Conservation (phyloP, 2,113 vertebrate species). For the Dicerorhinus sumatrensis region DNA sequence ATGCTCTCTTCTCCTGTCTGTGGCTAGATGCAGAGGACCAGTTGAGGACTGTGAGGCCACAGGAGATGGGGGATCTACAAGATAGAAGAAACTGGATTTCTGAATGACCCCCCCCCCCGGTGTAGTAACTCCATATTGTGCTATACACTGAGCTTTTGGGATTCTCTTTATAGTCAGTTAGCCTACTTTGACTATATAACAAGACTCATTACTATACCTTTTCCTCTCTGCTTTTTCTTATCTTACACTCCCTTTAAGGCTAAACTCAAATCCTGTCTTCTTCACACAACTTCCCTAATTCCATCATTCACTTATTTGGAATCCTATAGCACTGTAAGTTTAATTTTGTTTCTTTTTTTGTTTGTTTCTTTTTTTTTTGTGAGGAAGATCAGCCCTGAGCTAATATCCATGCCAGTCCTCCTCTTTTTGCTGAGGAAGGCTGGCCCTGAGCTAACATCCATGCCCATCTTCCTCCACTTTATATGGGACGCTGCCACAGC, state of each 20-base stretch:
- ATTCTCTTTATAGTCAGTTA: not conserved
- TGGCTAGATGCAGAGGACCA: not conserved
- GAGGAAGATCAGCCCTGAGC: too few species aligned
- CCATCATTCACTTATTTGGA: conserved; percentile 27
- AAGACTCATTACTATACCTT: not conserved
- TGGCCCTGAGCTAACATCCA: too few species aligned
- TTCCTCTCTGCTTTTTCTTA: not conserved
- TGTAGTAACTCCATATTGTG: not conserved
- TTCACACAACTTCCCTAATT: not conserved
- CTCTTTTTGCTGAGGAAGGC: too few species aligned
- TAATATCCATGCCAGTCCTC: too few species aligned
- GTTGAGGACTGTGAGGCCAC: not conserved
- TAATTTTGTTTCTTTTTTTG: too few species aligned
- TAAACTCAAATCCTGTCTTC: not conserved
- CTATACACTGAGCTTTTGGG: not conserved
- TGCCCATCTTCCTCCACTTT: too few species aligned
- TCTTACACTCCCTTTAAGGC: not conserved
- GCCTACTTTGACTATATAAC: not conserved
- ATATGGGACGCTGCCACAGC: too few species aligned
- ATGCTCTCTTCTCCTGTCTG: not conserved
- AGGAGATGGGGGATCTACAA: not conserved
- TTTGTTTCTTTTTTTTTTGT: too few species aligned
- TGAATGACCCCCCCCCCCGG: not conserved
- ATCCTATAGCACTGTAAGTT: not conserved
- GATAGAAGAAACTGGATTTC: not conserved